Evolutionary conservation across 1,140 invertebrate genomes (phyloP).

Genomic region (Solenopsis invicta): DNA sequence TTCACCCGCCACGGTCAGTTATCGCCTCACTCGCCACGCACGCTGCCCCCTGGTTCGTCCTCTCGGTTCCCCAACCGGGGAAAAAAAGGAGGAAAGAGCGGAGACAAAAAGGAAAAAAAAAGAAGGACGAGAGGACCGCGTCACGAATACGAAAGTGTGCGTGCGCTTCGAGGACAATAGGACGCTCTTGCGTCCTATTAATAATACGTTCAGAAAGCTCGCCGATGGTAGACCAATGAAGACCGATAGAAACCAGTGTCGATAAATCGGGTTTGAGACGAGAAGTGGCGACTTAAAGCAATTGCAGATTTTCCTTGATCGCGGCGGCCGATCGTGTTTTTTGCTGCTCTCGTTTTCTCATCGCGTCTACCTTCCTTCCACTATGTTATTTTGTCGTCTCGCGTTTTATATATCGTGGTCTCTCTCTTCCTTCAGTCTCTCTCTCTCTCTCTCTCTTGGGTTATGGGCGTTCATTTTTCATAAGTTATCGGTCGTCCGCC

Average conservation of each 20-base stretch:
- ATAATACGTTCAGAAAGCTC: constrained; percentile 7
- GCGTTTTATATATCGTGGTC: constrained; percentile 18
- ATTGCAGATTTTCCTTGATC: constrained; percentile 52
- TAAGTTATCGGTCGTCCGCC: constrained; percentile 24
- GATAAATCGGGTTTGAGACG: constrained; percentile 5
- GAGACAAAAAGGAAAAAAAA: constrained; percentile 20
- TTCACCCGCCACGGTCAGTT: constrained; percentile 79
- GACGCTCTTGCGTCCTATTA: constrained; percentile 26
- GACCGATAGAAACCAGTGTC: neutral
- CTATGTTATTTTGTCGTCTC: constrained; percentile 25
- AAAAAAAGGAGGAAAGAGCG: constrained; percentile 15
- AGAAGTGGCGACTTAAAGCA: neutral
- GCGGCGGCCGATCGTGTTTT: constrained; percentile 17
- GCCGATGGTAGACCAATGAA: neutral
- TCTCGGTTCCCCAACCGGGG: constrained; percentile 14
- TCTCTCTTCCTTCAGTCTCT: neutral
- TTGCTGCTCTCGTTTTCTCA: constrained; percentile 28
- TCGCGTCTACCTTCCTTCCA: neutral
- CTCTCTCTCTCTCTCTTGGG: constrained; percentile 22
- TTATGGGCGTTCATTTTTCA: constrained; percentile 58
- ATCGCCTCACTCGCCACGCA: constrained; percentile 63
- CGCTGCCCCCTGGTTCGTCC: constrained; percentile 53
- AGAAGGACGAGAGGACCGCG: neutral
- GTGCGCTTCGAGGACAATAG: constrained; percentile 68
- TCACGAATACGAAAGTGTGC: constrained; percentile 62